Conservation (phyloP, 2,888 invertebrate genomes). For the Adela reaumurella region DNA sequence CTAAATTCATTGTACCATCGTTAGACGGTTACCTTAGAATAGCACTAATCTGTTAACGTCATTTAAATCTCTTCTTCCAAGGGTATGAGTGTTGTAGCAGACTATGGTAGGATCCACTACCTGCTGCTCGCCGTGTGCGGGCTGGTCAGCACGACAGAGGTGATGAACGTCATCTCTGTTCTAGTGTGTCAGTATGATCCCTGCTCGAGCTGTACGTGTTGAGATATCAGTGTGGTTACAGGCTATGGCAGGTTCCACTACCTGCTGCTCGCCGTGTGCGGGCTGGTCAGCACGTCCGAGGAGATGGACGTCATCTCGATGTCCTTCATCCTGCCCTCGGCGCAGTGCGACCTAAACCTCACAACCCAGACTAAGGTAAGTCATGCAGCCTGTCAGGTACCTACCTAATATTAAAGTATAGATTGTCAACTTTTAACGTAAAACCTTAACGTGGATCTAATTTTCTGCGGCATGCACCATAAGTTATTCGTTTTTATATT, state of each 20-base stretch:
- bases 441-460: no score
- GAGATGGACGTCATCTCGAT: slow-evolving; percentile 95
- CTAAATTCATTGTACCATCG: no score
- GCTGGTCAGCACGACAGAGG: slow-evolving; percentile 91
- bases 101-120: slow-evolving; percentile 88
- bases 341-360: slow-evolving; percentile 86
- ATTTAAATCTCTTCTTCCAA: no score
- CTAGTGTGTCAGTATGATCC: no score
- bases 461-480: no score
- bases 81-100: slow-evolving; percentile 44
- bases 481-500: no score
- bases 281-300: slow-evolving; percentile 91
- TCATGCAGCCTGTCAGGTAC: no score
- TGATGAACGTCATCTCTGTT: slow-evolving; percentile 95
- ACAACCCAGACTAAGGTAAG: slow-evolving; percentile 79
- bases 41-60: no score
- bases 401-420: no score
- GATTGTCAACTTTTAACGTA: no score
- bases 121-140: slow-evolving; percentile 87
- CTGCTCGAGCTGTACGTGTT: no score
- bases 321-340: slow-evolving; percentile 91
- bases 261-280: slow-evolving; percentile 84
- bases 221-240: slow-evolving; percentile 28
- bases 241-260: slow-evolving; percentile 90
- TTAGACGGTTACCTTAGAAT: no score